Percentiles rank a stretch among this genome's conserved stretches.
Conservation (phyloP, 2,797 vertebrate genomes). For the Tokudaia muenninki region DNA sequence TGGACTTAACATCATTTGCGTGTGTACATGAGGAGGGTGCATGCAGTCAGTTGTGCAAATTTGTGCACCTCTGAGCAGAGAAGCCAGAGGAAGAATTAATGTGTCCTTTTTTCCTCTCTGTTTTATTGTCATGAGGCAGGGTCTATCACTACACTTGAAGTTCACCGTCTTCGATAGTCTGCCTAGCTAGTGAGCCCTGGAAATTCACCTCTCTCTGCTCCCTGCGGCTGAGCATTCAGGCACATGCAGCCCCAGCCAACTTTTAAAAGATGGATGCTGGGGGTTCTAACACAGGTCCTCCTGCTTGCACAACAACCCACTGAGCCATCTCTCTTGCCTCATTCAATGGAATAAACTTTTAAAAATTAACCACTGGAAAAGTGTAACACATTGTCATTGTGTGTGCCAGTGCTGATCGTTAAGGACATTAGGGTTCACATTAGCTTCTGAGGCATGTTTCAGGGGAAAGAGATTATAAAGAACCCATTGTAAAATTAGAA, state of each 20-base stretch:
- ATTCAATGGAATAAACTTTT: background rate
- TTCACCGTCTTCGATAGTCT: background rate
- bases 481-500: conserved; percentile 23
- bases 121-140: background rate
- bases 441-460: background rate
- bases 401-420: background rate
- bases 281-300: background rate
- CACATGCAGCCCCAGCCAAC: background rate
- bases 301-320: background rate
- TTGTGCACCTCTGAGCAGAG: background rate
- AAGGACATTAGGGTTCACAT: background rate
- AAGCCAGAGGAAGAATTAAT: background rate
- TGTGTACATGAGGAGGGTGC: background rate
- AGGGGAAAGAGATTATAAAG: background rate
- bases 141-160: background rate
- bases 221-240: background rate
- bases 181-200: background rate
- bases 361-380: conserved; percentile 14
- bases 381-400: background rate
- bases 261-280: background rate
- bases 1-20: background rate
- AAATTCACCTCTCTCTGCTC: background rate
- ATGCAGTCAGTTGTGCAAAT: background rate
- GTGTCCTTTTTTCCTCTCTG: background rate
- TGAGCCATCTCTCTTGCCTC: background rate